These are phyloP conservation scores for Drosophila neutralis DNA, from an alignment of 2,888 invertebrate species.

Conservation along the genomic window DNA sequence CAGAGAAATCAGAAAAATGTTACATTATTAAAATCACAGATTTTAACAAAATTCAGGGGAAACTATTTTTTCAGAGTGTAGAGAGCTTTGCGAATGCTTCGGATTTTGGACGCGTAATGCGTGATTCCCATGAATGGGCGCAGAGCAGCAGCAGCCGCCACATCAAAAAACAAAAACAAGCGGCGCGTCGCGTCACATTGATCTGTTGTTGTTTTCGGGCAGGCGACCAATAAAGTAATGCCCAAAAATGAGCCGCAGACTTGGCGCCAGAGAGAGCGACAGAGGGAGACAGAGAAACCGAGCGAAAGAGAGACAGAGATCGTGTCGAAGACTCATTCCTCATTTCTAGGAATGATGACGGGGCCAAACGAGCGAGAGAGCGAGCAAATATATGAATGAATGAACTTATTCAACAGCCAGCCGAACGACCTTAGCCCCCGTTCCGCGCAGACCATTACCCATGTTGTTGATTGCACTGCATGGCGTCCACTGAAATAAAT, in stretches of 20 bases:
- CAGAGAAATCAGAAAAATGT: neutral
- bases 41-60: neutral
- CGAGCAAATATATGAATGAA: conserved; percentile 58
- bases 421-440: conserved; percentile 63
- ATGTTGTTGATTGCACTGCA: neutral
- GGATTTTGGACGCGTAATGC: conserved; percentile 28
- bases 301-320: neutral
- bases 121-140: conserved; percentile 38
- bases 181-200: neutral
- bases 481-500: neutral
- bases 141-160: neutral
- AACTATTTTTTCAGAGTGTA: neutral
- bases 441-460: neutral
- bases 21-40: neutral
- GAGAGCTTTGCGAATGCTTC: neutral
- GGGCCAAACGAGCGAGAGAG: conserved; percentile 9
- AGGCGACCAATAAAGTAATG: conserved; percentile 15
- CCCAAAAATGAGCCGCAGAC: conserved; percentile 24
- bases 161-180: neutral
- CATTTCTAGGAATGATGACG: conserved; percentile 83
- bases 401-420: conserved; percentile 59
- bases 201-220: conserved; percentile 1
- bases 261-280: neutral
- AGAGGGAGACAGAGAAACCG: neutral
- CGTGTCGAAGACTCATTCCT: conserved; percentile 65